Evolutionary conservation across 2,888 invertebrate species (phyloP), one percentile per base, ranked within the genome.

Genomic region (Eupelmus urozonus): DNA sequence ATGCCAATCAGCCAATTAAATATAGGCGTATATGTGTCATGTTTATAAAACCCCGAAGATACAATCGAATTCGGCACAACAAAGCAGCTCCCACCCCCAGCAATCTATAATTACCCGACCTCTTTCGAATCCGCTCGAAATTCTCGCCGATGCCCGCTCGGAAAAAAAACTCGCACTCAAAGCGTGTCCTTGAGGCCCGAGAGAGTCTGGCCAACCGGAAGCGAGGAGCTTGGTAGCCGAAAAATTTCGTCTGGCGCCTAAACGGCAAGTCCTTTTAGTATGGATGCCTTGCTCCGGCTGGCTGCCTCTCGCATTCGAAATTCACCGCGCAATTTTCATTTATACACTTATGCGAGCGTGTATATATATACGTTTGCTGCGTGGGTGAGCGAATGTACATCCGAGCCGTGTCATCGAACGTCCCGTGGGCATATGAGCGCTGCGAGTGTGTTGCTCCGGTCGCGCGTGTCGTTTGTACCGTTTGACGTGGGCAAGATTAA

Each of bases 401-500:
- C 60, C 20, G 16, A 20, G 16, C 4, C 71, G 40, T 51, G 71
- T 71, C 72, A 62, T 63, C 72, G 55, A 25, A 53, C 18, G 18
- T 63, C 78, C 67, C 67, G 55, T 7, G 72, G 29, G 60, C 63
- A 29, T 57, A 57, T 69, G n/a, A 18, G n/a, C 9, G 40, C 45
- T 18, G 63, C 3, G 13, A 2, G 13, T 45, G 7, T 4, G 55
- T 9, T 53, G 78, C 4, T n/a, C 2, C 16, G 13, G 49, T 9
- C 18, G 71, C 59, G 66, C 80, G 82, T 82, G 83, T 83, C 85
- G 57, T 51, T 25, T 20, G 84, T 84, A 83, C 74, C 82, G 82
- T 88, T 88, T 88, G 88, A 88, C 89, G 83, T 82, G 81, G 76
- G 84, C 81, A 87, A 88, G 88, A 89, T 89, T 86, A 88, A 89